Percentiles rank a stretch among this genome's conserved stretches.
phyloP scores from a whole-genome alignment of 2,113 vertebrate genomes.

The Phyllostomus discolor region DNA sequence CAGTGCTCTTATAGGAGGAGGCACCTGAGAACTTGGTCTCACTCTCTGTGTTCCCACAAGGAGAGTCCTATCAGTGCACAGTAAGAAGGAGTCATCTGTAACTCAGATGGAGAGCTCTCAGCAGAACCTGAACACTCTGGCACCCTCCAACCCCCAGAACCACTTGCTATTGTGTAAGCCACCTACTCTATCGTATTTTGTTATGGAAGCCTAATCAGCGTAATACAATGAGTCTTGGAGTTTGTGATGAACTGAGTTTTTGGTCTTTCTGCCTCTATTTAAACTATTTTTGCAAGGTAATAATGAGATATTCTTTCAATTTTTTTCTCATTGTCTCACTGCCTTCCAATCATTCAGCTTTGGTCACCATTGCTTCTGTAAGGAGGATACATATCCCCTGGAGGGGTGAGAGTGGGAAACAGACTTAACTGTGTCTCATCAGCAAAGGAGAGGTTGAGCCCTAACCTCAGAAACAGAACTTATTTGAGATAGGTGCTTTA shows the following conservation, averaged over 20 bases:
- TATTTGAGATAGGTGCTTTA: background rate
- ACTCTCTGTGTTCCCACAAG: accelerated
- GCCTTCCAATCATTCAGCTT: background rate
- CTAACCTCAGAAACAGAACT: background rate
- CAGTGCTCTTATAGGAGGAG: background rate
- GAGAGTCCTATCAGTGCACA: background rate
- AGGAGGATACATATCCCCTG: background rate
- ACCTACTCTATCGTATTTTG: background rate
- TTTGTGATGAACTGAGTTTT: background rate
- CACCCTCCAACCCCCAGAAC: background rate
- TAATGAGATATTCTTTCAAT: background rate
- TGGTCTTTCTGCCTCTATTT: background rate
- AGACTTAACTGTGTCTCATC: background rate
- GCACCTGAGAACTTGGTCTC: background rate
- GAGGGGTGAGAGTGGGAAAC: too few relatives aligned
- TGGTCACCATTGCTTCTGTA: background rate
- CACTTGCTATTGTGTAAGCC: background rate
- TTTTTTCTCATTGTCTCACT: background rate
- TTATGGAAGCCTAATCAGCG: background rate
- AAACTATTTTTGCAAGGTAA: background rate
- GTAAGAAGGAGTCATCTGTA: background rate
- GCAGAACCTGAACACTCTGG: background rate
- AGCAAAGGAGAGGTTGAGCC: background rate
- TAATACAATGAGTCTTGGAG: background rate
- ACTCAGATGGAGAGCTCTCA: background rate